Base-by-base conservation (phyloP, 2,113 vertebrate species). In the Ictidomys tridecemlineatus region DNA sequence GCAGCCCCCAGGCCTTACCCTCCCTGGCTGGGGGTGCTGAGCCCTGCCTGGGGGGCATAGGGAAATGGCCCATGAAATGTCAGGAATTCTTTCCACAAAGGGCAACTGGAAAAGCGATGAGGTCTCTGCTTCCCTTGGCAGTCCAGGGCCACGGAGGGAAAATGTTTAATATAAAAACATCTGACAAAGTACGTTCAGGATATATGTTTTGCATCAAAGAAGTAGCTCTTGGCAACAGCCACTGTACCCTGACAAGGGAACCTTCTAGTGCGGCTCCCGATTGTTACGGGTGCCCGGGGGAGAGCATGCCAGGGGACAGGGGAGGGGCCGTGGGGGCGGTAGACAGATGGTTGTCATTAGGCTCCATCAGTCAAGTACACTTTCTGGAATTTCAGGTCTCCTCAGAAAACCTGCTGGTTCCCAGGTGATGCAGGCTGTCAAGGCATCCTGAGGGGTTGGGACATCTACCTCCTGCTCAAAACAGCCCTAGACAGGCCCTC, bases 111-210 rank as follows among this genome's bases (percentile, higher is more conserved):
- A 98, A 98, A 98, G 95, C 67, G 84, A 98, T 96, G 97, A 80
- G 56, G 32, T 89, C 97, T 96, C 97, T 84, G 89, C 97, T 98
- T 98, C 98, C 98, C 97, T 0, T 96, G 97, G 98, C 96, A 84
- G 98, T 97, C 90, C 51, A 53, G 63, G 97, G 93, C 92, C 80
- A 96, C 0, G 87, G 97, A 98, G 92, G 95, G 89, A 98, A 98
- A 98, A 98, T 97, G 97, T 99, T 98, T 99, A 95, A 97, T 98
- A 95, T 97, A 97, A 98, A 98, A 98, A 98, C 98, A 98, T 98
- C 97, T 98, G 98, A 98, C 98, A 97, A 98, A 98, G 98, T 96
- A 98, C 98, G 98, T 98, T 98, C 98, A 98, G 98, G 98, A 98
- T 98, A 97, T 98, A 97, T 96, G 98, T 98, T 98, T 98, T 98